These are phyloP conservation scores for Aphrophora alni DNA, from an alignment of 2,888 invertebrate genomes.

Conservation along the genomic window DNA sequence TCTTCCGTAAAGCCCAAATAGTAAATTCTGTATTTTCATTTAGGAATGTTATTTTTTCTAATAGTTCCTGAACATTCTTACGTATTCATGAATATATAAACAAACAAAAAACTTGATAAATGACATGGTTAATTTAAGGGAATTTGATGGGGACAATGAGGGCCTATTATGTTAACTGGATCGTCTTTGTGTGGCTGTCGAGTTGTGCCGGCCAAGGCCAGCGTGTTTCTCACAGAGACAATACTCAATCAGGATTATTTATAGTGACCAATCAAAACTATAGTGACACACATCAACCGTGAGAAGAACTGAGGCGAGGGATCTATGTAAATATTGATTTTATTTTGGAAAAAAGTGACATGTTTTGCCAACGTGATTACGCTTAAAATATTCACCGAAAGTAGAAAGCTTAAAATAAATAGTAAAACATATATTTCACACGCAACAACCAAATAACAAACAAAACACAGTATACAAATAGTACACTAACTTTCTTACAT, in stretches of 20 bases:
- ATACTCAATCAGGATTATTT: slow-evolving; percentile 6
- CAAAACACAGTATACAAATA: too few species aligned
- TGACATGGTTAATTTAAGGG: not conserved
- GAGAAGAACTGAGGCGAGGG: not conserved
- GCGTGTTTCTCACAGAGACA: not conserved
- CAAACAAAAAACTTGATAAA: slow-evolving; percentile 9
- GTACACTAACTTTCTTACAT: too few species aligned
- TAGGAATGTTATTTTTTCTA: not conserved
- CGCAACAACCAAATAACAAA: too few species aligned
- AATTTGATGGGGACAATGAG: slow-evolving; percentile 2
- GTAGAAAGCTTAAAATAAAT: too few species aligned
- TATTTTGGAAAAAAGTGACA: too few species aligned
- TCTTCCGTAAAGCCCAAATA: too few species aligned
- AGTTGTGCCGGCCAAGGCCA: not conserved
- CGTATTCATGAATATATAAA: not conserved
- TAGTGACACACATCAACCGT: slow-evolving; percentile 6
- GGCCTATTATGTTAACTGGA: slow-evolving; percentile 2
- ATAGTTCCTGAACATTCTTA: not conserved
- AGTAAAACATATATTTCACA: too few species aligned
- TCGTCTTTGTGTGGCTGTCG: not conserved
- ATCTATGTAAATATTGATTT: too few species aligned
- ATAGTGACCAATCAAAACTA: not conserved
- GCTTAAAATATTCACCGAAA: too few species aligned
- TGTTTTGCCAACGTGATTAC: too few species aligned
- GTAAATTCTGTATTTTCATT: too few species aligned